These are phyloP conservation scores for Drosophila nebulosa DNA, from an alignment of 1,140 invertebrate species.

Conservation along the genomic window DNA sequence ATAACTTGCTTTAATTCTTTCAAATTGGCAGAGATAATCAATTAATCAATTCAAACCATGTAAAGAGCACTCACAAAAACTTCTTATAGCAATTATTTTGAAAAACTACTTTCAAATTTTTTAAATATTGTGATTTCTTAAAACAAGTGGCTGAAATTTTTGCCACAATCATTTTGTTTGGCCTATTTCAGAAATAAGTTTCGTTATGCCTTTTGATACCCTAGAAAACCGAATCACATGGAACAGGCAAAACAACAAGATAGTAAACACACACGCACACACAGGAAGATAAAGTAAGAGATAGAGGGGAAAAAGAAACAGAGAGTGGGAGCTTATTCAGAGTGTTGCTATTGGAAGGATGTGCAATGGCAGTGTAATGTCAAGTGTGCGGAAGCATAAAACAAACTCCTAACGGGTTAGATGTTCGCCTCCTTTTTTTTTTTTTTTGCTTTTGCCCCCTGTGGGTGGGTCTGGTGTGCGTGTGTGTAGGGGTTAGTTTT, in stretches of 20 bases:
- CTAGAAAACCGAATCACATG: not conserved
- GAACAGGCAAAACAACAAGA: slow-evolving; percentile 2
- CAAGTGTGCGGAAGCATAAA: slow-evolving; percentile 76
- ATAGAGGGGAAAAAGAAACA: not conserved
- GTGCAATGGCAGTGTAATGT: slow-evolving; percentile 68
- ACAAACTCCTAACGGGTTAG: slow-evolving; percentile 73
- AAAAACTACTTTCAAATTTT: no score
- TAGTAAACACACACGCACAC: not conserved
- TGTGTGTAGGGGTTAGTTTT: slow-evolving; percentile 40
- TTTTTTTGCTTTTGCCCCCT: slow-evolving; percentile 14
- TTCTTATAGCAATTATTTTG: no score
- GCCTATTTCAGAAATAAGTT: no score
- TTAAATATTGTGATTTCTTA: no score
- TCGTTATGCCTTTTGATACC: not conserved
- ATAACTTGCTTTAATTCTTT: no score
- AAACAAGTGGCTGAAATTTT: no score
- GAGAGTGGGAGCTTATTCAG: not conserved
- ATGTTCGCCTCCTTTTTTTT: slow-evolving; percentile 42
- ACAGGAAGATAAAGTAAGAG: not conserved
- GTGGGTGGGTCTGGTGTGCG: not conserved
- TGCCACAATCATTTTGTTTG: no score
- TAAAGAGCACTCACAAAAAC: no score
- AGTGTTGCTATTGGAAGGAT: slow-evolving; percentile 15
- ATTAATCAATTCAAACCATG: no score
- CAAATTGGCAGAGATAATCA: no score